Percentiles rank a stretch among this genome's conserved stretches.
Conservation (phyloP, 2,113 vertebrate species). For the Brachypteracias leptosomus region DNA sequence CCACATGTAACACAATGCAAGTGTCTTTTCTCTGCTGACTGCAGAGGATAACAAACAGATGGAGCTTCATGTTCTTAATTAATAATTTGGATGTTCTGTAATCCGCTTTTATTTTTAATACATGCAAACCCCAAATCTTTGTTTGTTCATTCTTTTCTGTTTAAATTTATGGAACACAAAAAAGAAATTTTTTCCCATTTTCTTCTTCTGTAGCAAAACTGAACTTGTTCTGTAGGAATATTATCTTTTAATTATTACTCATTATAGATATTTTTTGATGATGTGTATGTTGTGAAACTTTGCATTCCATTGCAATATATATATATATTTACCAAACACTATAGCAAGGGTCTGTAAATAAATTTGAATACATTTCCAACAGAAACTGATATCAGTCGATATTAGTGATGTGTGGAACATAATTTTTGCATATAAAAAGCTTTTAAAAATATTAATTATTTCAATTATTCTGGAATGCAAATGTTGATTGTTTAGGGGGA, state of each 20-base stretch:
- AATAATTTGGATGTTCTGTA: not conserved
- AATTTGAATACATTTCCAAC: not conserved
- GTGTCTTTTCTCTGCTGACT: not conserved
- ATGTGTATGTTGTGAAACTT: not conserved
- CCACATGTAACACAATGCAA: not conserved
- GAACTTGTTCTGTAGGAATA: not conserved
- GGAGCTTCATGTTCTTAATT: not conserved
- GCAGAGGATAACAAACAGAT: not conserved
- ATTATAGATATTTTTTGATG: not conserved
- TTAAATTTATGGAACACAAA: not conserved
- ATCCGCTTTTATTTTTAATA: not conserved
- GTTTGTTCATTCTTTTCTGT: no score
- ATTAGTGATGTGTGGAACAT: not conserved
- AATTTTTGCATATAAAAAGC: not conserved
- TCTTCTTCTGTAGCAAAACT: not conserved
- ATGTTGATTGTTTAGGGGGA: not conserved
- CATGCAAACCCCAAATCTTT: accelerated
- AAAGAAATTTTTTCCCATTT: not conserved
- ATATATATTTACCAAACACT: not conserved
- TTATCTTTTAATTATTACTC: not conserved
- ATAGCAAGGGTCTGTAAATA: not conserved
- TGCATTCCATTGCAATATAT: not conserved
- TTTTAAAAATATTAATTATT: not conserved
- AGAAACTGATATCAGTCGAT: not conserved
- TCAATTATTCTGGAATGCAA: not conserved